Evolutionary conservation across 2,888 invertebrate species (phyloP).

Genomic region (Formica aserva): DNA sequence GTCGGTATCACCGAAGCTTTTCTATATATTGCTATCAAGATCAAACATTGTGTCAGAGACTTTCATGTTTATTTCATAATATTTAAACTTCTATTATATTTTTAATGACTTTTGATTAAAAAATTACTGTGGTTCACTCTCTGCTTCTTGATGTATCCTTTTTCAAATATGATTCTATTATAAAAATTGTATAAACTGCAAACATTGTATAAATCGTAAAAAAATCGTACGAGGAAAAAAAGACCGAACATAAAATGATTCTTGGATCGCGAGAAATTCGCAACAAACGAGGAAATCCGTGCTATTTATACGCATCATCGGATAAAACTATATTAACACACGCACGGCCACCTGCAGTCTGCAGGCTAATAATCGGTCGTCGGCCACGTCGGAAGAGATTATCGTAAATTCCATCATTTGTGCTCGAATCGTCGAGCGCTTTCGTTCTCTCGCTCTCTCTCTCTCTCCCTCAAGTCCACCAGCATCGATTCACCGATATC

Average conservation of each 20-base stretch:
- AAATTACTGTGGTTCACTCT: background rate
- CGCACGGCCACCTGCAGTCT: slow-evolving; percentile 41
- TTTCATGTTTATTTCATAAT: background rate
- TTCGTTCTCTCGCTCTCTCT: slow-evolving; percentile 22
- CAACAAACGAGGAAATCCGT: slow-evolving; percentile 32
- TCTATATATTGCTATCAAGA: background rate
- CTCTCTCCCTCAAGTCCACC: slow-evolving; percentile 13
- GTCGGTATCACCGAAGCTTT: background rate
- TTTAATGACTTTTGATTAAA: background rate
- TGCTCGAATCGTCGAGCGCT: slow-evolving; percentile 32
- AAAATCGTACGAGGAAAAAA: background rate
- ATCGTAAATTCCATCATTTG: slow-evolving; percentile 50
- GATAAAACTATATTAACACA: slow-evolving; percentile 42
- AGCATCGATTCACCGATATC: slow-evolving; percentile 60
- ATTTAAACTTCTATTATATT: background rate
- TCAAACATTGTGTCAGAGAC: background rate
- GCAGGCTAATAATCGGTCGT: slow-evolving; percentile 43
- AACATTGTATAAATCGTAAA: slow-evolving; percentile 10
- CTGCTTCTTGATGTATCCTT: background rate
- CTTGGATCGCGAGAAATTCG: slow-evolving; percentile 21
- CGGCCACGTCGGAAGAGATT: slow-evolving; percentile 39
- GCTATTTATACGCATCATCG: slow-evolving; percentile 32
- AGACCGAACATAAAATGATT: slow-evolving; percentile 6
- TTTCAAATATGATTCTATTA: slow-evolving; percentile 13
- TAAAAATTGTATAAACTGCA: background rate